Evolutionary conservation across 1,140 invertebrate species (phyloP), one percentile per base, ranked within the genome.

Genomic region (Drosophila tsacasi): DNA sequence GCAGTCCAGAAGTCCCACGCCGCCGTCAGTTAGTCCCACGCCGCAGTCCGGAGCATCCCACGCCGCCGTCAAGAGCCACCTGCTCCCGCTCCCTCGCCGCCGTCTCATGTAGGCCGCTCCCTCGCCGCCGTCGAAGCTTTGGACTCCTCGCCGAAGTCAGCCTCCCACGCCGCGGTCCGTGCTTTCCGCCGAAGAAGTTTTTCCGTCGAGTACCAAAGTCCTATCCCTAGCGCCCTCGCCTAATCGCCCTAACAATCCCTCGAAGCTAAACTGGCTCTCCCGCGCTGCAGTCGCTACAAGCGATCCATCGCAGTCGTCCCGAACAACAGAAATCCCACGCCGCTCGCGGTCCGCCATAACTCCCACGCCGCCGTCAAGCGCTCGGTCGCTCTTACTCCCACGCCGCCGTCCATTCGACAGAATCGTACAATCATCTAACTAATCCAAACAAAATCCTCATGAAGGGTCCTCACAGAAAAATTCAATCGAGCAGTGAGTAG

Each of bases 11-110:
- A 52, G 5, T 81, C 81, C 83, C 72, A 19, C 85, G 78, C 79
- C 46, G 83, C 81, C 40, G 81, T 58, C 30, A 21, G 81, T 58
- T 8, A 21, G 19, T 89, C 85, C 85, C 83, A 25, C 85, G 85
- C 77, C 62, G 78, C 83, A 19, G 9, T 79, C 81, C 30, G 77
- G 12, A 6, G n/a, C 57, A 58, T 91, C 81, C 90, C 83, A 59
- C 87, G 85, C 77, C 42, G 84, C 85, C 21, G 82, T 91, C 85
- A 25, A n/a, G 17, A 35, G 21, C 10, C 60, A 23, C 19, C 25
- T 27, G 7, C 9, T 65, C 73, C 77, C 61, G 5, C 19, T 47
- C 46, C 46, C 46, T 21, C 75, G 77, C 74, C 50, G 77, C 58
- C 12, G 65, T 77, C 73, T 19, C 12, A 12, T 6, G 4, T 19